A percentile compares a stretch with the other conserved stretches of the same genome.
These are phyloP conservation scores for Eulemur macaco DNA, from an alignment of 2,113 vertebrate genomes.

Conservation along the genomic window DNA sequence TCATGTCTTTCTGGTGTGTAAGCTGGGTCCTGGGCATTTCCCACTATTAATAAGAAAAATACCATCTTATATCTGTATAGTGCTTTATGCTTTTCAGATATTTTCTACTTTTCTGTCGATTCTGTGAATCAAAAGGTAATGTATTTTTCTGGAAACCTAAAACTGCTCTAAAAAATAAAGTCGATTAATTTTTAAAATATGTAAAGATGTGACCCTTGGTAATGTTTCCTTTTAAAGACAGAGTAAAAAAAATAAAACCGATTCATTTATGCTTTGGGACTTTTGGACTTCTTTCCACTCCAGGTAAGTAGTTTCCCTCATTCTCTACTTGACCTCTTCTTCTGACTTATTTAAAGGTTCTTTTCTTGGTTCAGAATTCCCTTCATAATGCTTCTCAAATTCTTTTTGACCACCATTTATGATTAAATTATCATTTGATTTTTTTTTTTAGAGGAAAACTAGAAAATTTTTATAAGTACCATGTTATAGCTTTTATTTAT, in stretches of 20 bases:
- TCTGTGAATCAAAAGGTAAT: slow-evolving; percentile 21
- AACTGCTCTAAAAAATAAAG: neutral
- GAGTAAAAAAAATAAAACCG: neutral
- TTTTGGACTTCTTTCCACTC: neutral
- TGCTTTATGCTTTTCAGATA: neutral
- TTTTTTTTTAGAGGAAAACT: neutral
- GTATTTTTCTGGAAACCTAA: neutral
- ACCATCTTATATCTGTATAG: neutral
- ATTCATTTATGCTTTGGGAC: neutral
- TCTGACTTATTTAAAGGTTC: neutral
- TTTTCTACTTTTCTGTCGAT: slow-evolving; percentile 31
- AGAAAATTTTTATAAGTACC: neutral
- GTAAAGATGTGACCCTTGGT: neutral
- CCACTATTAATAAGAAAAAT: slow-evolving; percentile 4
- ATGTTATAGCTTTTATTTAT: slow-evolving; percentile 21
- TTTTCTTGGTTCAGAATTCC: neutral
- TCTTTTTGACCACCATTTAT: neutral
- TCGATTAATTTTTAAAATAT: neutral
- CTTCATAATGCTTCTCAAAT: neutral
- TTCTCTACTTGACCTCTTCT: neutral
- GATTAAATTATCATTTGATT: slow-evolving; percentile 12
- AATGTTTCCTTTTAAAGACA: neutral
- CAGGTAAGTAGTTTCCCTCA: neutral
- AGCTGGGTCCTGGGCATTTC: neutral
- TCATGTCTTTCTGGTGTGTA: neutral